Conservation (phyloP, 2,888 invertebrate species). For the Blera fallax region DNA sequence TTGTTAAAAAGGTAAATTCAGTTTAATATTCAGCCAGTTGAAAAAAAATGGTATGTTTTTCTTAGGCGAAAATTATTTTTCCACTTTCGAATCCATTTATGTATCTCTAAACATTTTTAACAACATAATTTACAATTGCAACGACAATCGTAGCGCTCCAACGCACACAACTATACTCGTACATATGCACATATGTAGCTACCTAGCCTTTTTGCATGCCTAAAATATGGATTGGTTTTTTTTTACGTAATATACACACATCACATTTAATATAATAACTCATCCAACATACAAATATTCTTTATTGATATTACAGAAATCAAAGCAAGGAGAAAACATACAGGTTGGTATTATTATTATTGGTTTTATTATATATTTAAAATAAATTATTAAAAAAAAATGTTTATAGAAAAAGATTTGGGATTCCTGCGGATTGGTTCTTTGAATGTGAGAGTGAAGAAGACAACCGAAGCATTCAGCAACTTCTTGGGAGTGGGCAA, state of each 20-base stretch:
- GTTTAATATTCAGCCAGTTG: no score
- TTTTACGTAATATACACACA: not conserved
- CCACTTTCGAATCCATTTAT: not conserved
- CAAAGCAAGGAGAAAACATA: constrained; percentile 88
- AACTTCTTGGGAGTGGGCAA: constrained; percentile 91
- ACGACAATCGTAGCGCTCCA: not conserved
- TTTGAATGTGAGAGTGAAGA: constrained; percentile 94
- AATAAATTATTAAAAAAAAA: not conserved
- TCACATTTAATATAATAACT: constrained; percentile 46
- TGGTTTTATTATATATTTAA: not conserved
- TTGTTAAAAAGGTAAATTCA: no score
- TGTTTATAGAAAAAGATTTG: constrained; percentile 90
- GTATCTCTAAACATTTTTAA: not conserved
- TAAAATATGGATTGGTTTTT: constrained; percentile 32
- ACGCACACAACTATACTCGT: not conserved
- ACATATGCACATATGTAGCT: not conserved
- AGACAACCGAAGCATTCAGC: constrained; percentile 95
- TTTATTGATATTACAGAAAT: constrained; percentile 84
- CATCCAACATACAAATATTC: constrained; percentile 42
- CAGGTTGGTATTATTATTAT: constrained; percentile 83
- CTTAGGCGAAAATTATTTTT: not conserved
- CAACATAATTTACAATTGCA: not conserved
- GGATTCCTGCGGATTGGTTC: constrained; percentile 96
- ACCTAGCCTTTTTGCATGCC: constrained; percentile 46
- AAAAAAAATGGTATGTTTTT: not conserved